Percentiles rank a stretch among this genome's conserved stretches.
Conservation (phyloP, 2,888 invertebrate genomes). For the Eupithecia centaureata region DNA sequence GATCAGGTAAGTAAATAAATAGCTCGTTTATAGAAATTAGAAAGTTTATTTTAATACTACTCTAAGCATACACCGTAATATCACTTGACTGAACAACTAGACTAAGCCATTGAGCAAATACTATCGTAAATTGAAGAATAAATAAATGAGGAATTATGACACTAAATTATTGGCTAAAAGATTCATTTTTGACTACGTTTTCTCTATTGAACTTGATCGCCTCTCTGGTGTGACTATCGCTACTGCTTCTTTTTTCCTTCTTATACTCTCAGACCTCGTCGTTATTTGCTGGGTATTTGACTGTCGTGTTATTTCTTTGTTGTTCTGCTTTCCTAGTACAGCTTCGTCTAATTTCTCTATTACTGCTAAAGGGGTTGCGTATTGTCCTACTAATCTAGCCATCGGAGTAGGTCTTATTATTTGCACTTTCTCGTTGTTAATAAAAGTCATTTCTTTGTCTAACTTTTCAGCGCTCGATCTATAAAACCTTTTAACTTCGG, state of each 20-base stretch:
- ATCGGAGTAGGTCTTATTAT: slow-evolving; percentile 69
- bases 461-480: slow-evolving; percentile 72
- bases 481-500: slow-evolving; percentile 69
- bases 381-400: slow-evolving; percentile 64
- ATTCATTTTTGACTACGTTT: slow-evolving; percentile 61
- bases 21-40: slow-evolving; percentile 50
- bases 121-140: slow-evolving; percentile 42
- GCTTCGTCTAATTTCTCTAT: slow-evolving; percentile 74
- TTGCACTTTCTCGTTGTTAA: slow-evolving; percentile 74
- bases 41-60: slow-evolving; percentile 70
- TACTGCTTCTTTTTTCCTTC: slow-evolving; percentile 62
- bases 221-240: slow-evolving; percentile 57
- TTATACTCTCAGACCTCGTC: slow-evolving; percentile 32
- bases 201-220: slow-evolving; percentile 50
- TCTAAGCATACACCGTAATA: slow-evolving; percentile 82
- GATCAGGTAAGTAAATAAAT: neutral
- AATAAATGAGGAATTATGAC: slow-evolving; percentile 60
- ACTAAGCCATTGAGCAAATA: slow-evolving; percentile 76
- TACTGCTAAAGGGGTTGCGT: slow-evolving; percentile 61
- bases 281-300: slow-evolving; percentile 7
- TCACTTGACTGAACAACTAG: slow-evolving; percentile 79
- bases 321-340: slow-evolving; percentile 56
- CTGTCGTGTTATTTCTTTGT: slow-evolving; percentile 12
- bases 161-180: slow-evolving; percentile 76
- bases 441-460: slow-evolving; percentile 63